Evolutionary conservation across 2,113 vertebrate species (phyloP), one percentile per base, ranked within the genome.

Genomic region (Empidonax traillii): DNA sequence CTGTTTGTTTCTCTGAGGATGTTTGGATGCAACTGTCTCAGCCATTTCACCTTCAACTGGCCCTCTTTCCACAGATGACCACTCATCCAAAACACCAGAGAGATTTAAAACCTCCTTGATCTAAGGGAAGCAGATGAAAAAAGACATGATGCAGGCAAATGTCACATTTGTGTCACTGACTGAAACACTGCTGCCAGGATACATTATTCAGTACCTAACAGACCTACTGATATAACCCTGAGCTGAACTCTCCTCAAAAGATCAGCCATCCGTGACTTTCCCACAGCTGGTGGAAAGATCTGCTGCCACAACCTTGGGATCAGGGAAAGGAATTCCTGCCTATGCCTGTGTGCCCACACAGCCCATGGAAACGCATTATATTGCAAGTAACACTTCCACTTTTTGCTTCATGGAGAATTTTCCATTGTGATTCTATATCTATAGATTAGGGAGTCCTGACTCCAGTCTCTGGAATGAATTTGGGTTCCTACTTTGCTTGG

Each of bases 101-200:
- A 87, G 91, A 83, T 92, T 94, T 87, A 73, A 72, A 94, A 56
- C 39, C 58, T 91, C 77, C 84, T 85, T 96, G 94, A 91, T 95
- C 67, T 56, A 31, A 69, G 59, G 31, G 31, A 81, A 33, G n/a
- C 1, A 0, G 81, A 97, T 92, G 59, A 83, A 88, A 94, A 87
- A 72, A 92, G 92, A 94, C 85, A 69, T 17, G 62, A 93, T 96
- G 85, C 81, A 91, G 88, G 88, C 87, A 96, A 96, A 95, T 93
- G 72, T 69, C 97, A 96, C 90, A 78, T 96, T 87, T 88, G 81
- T 96, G 94, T 93, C 94, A 75, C 76, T 30, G 71, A 9, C 81
- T 90, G 89, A 97, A 96, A 58, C 61, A 9, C 3, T 76, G 65
- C 86, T 96, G 96, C 93, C 89, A 90, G 53, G 61, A 87, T 85